Evolutionary conservation across 1,140 invertebrate species (phyloP).

Genomic region (Metaphire vulgaris): DNA sequence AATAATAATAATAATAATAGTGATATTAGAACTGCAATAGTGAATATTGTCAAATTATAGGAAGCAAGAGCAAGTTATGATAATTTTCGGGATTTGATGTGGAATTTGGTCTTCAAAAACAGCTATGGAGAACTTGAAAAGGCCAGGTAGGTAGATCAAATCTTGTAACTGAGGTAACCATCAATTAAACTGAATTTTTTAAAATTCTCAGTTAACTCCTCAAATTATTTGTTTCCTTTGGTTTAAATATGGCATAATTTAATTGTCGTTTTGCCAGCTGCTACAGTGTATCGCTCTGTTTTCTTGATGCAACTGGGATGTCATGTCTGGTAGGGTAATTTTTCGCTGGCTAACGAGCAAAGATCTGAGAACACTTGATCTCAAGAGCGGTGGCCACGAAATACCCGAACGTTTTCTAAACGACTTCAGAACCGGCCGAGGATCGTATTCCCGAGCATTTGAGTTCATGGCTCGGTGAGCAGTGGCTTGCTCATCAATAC

Average conservation of each 20-base stretch:
- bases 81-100: constrained; percentile 11
- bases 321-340: background rate
- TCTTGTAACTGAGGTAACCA: background rate
- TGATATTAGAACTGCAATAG: background rate
- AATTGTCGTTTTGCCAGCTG: background rate
- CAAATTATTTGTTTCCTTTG: too few relatives aligned
- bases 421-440: background rate
- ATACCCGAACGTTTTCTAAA: background rate
- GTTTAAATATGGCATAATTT: too few relatives aligned
- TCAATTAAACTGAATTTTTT: background rate
- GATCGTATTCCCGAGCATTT: background rate
- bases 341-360: background rate
- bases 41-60: background rate
- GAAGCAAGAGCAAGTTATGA: constrained; percentile 5
- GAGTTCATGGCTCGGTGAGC: background rate
- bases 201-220: background rate
- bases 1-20: background rate
- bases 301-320: background rate
- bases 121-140: constrained; percentile 13
- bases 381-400: background rate
- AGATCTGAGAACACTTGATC: background rate
- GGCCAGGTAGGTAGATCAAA: constrained; percentile 7
- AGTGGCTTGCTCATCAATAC: too few relatives aligned
- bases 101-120: constrained; percentile 15
- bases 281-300: background rate